phyloP scores from a whole-genome alignment of 2,797 vertebrate species.

The Sylvilagus floridanus region DNA sequence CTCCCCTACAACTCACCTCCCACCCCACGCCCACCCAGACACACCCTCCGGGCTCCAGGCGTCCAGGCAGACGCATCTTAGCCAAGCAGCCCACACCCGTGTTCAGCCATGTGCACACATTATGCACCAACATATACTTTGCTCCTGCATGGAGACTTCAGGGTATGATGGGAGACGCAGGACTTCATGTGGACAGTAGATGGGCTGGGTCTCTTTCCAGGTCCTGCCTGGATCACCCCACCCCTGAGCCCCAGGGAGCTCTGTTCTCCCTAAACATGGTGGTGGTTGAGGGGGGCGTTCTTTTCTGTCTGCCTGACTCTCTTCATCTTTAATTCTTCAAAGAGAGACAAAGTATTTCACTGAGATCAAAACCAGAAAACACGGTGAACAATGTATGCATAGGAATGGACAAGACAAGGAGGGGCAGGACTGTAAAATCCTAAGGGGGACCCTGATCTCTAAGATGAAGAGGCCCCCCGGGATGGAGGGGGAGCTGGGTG shows the following conservation, averaged over 20 bases:
- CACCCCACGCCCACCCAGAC: not conserved
- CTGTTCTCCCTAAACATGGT: not conserved
- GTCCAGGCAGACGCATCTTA: not conserved
- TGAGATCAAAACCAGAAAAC: slow-evolving; percentile 11
- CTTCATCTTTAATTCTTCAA: not conserved
- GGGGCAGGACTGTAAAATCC: slow-evolving; percentile 32
- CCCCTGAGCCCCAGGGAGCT: not conserved
- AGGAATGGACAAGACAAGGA: not conserved
- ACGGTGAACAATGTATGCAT: not conserved
- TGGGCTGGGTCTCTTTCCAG: not conserved
- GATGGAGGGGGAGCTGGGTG: not conserved
- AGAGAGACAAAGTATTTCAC: not conserved
- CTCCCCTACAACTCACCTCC: not conserved
- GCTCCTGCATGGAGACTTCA: not conserved
- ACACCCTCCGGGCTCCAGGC: not conserved
- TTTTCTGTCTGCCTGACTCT: not conserved
- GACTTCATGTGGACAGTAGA: not conserved
- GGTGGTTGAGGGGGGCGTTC: not conserved
- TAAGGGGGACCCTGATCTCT: not conserved
- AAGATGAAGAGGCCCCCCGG: not conserved
- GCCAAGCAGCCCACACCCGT: too few species aligned
- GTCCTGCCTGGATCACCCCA: not conserved
- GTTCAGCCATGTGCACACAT: not conserved
- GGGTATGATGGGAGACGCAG: not conserved
- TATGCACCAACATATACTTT: not conserved